Percentiles rank a stretch among this genome's conserved stretches.
Evolutionary conservation across 2,888 invertebrate species (phyloP).

Genomic region (Acronicta leporina): DNA sequence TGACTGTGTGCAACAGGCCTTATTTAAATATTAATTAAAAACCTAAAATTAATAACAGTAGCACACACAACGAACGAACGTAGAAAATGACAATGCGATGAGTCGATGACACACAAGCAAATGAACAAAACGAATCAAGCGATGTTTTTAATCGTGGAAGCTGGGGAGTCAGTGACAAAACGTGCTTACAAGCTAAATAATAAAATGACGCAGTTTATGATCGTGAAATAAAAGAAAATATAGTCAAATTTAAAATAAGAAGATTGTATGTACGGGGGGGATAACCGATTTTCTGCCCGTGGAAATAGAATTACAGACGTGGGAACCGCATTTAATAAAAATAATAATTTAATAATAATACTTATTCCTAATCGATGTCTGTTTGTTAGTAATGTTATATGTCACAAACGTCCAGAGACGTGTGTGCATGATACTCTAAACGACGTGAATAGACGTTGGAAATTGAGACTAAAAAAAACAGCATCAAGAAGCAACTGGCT

Average conservation of each 20-base stretch:
- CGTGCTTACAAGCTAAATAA: conserved; percentile 60
- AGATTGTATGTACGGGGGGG: conserved; percentile 1
- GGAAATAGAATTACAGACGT: conserved; percentile 21
- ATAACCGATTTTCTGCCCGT: conserved; percentile 12
- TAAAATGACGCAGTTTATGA: conserved; percentile 58
- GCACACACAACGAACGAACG: conserved; percentile 42
- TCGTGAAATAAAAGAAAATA: conserved; percentile 28
- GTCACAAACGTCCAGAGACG: conserved; percentile 4
- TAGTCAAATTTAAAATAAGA: conserved; percentile 12
- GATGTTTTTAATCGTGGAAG: conserved; percentile 58
- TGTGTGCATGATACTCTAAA: background rate
- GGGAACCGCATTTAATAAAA: conserved; percentile 11
- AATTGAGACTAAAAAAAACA: background rate
- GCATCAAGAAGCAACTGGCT: too few relatives aligned
- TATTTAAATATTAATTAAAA: conserved; percentile 16
- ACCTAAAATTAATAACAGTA: conserved; percentile 32
- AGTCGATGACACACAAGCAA: conserved; percentile 49
- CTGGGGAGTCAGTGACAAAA: conserved; percentile 61
- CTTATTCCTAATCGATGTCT: conserved; percentile 19
- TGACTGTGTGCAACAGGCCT: background rate
- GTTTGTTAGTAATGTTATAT: conserved; percentile 20
- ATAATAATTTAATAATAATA: background rate
- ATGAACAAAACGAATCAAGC: conserved; percentile 57
- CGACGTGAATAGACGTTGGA: conserved; percentile 4
- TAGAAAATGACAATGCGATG: conserved; percentile 43